Conservation (phyloP, 2,113 vertebrate species). For the Heliornis fulica region DNA sequence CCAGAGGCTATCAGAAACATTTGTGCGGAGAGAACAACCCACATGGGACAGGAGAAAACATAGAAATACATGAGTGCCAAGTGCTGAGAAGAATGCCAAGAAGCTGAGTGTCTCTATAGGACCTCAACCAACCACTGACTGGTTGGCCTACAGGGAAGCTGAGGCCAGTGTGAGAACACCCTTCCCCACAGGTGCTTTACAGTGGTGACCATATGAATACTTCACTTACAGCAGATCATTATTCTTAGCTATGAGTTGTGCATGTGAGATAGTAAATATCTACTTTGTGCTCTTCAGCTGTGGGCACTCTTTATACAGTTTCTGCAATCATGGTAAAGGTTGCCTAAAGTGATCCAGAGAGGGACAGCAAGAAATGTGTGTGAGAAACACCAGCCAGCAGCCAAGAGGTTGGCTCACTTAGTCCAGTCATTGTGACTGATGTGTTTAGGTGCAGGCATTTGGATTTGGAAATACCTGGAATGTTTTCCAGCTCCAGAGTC, state of each 20-base stretch:
- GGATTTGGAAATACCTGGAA: background rate
- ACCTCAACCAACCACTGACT: accelerated
- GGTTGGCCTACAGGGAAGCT: background rate
- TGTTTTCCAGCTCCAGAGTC: background rate
- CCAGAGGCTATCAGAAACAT: background rate
- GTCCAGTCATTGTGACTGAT: background rate
- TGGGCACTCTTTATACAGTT: background rate
- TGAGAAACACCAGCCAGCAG: background rate
- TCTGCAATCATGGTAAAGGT: background rate
- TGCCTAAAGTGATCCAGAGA: background rate
- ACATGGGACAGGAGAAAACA: background rate
- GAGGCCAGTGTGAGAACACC: background rate
- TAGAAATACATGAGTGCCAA: background rate
- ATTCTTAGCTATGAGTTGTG: background rate
- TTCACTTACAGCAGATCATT: background rate
- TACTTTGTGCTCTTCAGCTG: background rate
- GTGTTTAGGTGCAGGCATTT: background rate
- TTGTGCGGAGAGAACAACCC: background rate
- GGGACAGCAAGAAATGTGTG: background rate
- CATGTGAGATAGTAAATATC: background rate
- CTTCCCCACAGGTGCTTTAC: background rate
- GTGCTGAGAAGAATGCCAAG: background rate
- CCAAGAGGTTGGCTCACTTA: background rate
- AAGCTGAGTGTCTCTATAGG: background rate
- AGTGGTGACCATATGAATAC: background rate